A percentile compares a stretch with the other conserved stretches of the same genome.
These are phyloP conservation scores for Ptilorrhoa leucosticta DNA, from an alignment of 2,113 vertebrate genomes.

Conservation along the genomic window DNA sequence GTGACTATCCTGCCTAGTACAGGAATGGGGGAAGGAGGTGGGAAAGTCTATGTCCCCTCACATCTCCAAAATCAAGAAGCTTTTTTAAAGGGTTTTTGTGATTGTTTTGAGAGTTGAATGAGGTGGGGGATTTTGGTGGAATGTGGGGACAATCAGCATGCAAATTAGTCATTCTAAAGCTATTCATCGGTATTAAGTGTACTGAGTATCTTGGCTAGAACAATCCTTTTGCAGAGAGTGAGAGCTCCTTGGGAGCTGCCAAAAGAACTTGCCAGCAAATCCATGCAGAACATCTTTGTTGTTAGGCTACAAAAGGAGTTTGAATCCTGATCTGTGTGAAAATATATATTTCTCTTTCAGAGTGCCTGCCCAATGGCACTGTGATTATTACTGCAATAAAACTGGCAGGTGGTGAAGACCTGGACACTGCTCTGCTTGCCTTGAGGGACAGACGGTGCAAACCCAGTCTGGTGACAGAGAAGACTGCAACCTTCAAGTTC, in stretches of 20 bases:
- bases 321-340: neutral
- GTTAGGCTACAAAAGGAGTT: neutral
- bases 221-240: neutral
- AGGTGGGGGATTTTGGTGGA: fast-evolving
- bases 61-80: neutral
- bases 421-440: conserved; percentile 33
- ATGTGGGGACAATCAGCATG: neutral
- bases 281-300: neutral
- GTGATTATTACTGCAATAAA: conserved; percentile 42
- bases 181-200: neutral
- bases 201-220: neutral
- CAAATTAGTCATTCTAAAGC: neutral
- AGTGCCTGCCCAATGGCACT: conserved; percentile 52
- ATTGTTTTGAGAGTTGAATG: neutral
- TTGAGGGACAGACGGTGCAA: conserved; percentile 35
- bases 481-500: conserved; percentile 46
- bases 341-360: neutral
- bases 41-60: neutral
- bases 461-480: conserved; percentile 25
- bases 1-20: neutral
- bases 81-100: neutral
- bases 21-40: fast-evolving
- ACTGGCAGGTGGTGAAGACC: neutral
- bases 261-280: neutral
- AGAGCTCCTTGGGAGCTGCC: neutral